Percentiles rank a stretch among this genome's conserved stretches.
phyloP scores from a whole-genome alignment of 1,140 invertebrate species.

The Anastrepha ludens region DNA sequence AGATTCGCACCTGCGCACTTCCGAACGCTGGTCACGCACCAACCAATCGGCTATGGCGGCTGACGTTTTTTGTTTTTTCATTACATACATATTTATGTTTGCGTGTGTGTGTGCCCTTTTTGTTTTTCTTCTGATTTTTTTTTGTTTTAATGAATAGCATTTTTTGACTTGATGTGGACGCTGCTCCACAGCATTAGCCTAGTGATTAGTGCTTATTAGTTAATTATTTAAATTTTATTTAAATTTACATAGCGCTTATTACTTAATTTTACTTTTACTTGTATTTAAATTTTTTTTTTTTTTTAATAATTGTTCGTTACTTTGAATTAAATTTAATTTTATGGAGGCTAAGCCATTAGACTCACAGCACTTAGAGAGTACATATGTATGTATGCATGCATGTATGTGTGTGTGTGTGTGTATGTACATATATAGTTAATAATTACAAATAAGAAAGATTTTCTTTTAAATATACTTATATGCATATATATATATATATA shows the following conservation, averaged over 20 bases:
- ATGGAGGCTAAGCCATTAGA: constrained; percentile 59
- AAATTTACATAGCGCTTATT: constrained; percentile 58
- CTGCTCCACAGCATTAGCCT: not conserved
- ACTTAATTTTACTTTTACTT: constrained; percentile 60
- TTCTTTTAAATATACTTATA: not conserved
- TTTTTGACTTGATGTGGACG: constrained; percentile 24
- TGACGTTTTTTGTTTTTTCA: not conserved
- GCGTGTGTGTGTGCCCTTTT: not conserved
- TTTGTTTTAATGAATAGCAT: constrained; percentile 9
- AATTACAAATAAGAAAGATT: not conserved
- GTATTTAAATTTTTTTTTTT: not conserved
- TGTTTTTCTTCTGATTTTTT: constrained; percentile 39
- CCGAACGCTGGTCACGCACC: no score
- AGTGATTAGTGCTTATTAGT: not conserved
- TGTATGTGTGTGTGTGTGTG: not conserved
- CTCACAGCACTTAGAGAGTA: constrained; percentile 68
- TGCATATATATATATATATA: not conserved
- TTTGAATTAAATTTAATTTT: constrained; percentile 47
- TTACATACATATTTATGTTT: constrained; percentile 39
- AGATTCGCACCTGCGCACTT: no score
- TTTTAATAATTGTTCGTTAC: not conserved
- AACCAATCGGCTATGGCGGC: no score
- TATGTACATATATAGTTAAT: constrained; percentile 2
- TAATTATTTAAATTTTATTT: constrained; percentile 50
- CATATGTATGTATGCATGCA: not conserved